Base-by-base conservation (phyloP, 2,888 invertebrate species). In the Sminthurinus aureus region DNA sequence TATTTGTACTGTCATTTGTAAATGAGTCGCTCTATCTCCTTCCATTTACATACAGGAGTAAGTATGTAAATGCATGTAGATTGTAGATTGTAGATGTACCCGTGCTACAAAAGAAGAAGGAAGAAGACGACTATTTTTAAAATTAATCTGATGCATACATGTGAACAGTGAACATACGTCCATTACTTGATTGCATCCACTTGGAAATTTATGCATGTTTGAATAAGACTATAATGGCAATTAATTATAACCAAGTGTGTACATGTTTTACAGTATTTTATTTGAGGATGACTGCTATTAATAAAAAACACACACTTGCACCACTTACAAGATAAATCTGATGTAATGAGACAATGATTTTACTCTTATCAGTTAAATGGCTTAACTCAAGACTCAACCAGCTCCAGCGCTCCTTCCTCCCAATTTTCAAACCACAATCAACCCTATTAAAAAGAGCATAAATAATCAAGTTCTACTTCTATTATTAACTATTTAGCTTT, bases 341-440 rank as follows among this genome's bases (percentile, higher is more conserved):
- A 22, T 71, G 80, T 80, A 71, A 80, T 80, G 71, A 80, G 71
- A 51, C 52, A 80, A 11, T 80, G 71, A 80, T 80, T 80, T 50
- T 20, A 71, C 20, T 67, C 18, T 80, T 80, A 80, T 71, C 71
- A 69, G 20, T 13, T 24, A 51, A 80, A 69, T 80, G 51, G 51
- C 18, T 50, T 18, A 20, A n/a, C 79, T 38, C 67, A 15, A 20
- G n/a, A n/a, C n/a, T n/a, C 22, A 50, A 52, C 75, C 18, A 13
- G 38, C 12, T 51, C 6, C 51, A 20, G 11, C 12, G 50, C 51
- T 51, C 18, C 50, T 8, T 6, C 52, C 11, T 52, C 50, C 71
- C n/a, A 13, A 13, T 13, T 20, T 71, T 24, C 0, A 71, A 24
- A 26, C 76, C 51, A 58, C 58, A 58, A 58, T 15, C 38, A 18